Evolutionary conservation across 2,797 vertebrate genomes (phyloP).

Genomic region (Chrysocyon brachyurus): DNA sequence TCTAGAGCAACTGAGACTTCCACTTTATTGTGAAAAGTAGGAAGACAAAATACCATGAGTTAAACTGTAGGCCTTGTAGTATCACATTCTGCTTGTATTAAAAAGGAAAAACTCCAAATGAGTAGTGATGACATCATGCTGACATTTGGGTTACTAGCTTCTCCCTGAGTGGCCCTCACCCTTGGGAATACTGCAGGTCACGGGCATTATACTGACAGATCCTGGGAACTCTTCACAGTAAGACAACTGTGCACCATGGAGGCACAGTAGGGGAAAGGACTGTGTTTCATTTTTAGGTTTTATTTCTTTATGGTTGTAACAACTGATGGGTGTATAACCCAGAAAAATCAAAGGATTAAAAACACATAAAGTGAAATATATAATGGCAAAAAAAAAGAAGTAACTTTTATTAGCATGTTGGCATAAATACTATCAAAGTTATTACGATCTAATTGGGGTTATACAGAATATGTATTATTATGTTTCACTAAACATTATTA

Average conservation of each 20-base stretch:
- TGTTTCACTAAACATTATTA: neutral
- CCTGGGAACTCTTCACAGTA: neutral
- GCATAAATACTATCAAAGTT: neutral
- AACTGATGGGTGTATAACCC: neutral
- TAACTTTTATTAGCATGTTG: neutral
- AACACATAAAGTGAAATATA: neutral
- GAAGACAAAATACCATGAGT: neutral
- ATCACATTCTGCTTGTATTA: neutral
- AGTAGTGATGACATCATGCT: neutral
- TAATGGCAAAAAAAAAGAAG: neutral
- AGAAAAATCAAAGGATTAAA: neutral
- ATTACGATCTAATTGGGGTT: neutral
- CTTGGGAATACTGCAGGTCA: neutral
- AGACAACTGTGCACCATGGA: rapidly evolving
- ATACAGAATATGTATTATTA: neutral
- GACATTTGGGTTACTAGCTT: neutral
- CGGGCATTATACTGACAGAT: too few species aligned
- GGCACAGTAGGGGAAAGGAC: neutral
- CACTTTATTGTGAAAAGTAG: neutral
- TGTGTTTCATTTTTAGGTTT: neutral
- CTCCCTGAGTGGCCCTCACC: neutral
- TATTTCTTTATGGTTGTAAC: neutral
- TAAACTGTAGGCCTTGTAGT: rapidly evolving
- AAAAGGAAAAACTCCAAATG: neutral
- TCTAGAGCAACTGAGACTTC: rapidly evolving